Evolutionary conservation across 2,797 vertebrate genomes (phyloP).

Genomic region (Schizopygopsis malacanthus): DNA sequence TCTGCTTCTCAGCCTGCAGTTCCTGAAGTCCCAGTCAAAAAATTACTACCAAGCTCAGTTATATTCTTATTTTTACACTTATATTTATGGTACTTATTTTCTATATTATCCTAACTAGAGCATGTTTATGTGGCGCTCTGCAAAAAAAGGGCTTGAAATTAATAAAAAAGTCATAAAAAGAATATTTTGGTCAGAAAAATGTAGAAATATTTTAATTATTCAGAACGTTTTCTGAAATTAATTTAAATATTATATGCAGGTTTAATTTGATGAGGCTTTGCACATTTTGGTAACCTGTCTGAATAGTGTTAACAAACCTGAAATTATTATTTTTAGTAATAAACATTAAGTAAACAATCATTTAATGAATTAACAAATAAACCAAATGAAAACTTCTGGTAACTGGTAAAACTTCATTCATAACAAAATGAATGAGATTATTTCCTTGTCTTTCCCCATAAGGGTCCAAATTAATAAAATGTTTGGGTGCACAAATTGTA

Average conservation of each 20-base stretch:
- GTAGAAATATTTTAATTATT: neutral
- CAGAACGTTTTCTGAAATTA: neutral
- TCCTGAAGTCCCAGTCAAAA: constrained; percentile 75
- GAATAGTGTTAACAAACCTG: neutral
- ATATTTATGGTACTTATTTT: neutral
- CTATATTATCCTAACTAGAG: neutral
- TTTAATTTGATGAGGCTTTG: neutral
- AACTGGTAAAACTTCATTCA: neutral
- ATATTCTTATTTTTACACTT: neutral
- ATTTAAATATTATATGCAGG: neutral
- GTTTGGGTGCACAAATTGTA: too few species aligned
- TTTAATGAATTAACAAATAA: neutral
- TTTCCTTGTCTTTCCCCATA: too few species aligned
- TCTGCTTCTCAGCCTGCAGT: constrained; percentile 93
- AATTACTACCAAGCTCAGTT: neutral
- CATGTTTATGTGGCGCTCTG: neutral
- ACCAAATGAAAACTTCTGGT: neutral
- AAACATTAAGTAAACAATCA: neutral
- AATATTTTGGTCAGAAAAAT: too few species aligned
- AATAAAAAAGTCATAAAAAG: too few species aligned
- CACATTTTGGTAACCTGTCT: neutral
- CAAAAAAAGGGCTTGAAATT: neutral
- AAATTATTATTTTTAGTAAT: neutral
- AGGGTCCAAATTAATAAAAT: too few species aligned
- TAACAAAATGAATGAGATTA: neutral